phyloP scores from a whole-genome alignment of 1,140 invertebrate species.

The Oreohelix idahoensis region DNA sequence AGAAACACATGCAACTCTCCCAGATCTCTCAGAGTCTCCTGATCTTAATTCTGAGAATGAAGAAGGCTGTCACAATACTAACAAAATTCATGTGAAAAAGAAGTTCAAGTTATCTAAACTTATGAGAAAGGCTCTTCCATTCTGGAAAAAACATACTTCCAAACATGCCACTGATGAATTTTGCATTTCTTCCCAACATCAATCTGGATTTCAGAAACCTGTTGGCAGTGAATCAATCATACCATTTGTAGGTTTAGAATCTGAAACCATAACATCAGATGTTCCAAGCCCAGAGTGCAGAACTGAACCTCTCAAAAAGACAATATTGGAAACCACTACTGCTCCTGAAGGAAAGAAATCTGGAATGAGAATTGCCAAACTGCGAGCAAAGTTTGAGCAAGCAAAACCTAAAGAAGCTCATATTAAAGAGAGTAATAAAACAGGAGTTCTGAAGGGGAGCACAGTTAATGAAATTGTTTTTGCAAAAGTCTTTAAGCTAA shows the following conservation, averaged over 20 bases:
- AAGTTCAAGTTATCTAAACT: background rate
- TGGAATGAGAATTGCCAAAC: background rate
- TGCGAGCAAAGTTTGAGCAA: constrained; percentile 8
- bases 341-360: background rate
- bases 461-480: background rate
- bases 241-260: background rate
- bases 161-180: background rate
- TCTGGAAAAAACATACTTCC: background rate
- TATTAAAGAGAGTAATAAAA: background rate
- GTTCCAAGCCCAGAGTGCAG: background rate
- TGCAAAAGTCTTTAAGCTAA: background rate
- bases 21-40: background rate
- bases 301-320: background rate
- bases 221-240: background rate
- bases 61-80: no score
- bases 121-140: constrained; percentile 7
- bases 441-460: background rate
- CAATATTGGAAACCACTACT: background rate
- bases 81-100: background rate
- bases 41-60: background rate
- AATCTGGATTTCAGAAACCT: background rate
- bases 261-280: background rate
- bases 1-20: background rate
- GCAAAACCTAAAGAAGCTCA: background rate
- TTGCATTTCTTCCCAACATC: background rate